Evolutionary conservation across 2,797 vertebrate species (phyloP), one percentile per base, ranked within the genome.

Genomic region (Poeciliopsis gracilis): DNA sequence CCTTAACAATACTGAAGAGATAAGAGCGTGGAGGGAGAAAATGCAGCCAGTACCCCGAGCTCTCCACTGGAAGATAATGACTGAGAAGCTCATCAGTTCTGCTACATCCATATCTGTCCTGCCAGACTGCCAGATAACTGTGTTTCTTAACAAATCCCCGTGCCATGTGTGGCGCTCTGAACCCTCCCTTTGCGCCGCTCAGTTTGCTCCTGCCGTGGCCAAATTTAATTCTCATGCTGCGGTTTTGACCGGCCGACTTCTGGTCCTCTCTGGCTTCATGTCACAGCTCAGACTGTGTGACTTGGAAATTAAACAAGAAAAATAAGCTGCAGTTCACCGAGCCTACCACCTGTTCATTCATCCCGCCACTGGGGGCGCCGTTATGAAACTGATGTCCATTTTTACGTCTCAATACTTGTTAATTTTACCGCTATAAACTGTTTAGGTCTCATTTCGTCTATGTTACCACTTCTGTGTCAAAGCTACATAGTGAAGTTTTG

Each of bases 211-310:
- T 76, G 80, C 80, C 70, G 76, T 70, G 86, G 79, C 81, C 81
- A 91, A 94, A 94, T 93, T 93, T 86, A 94, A 93, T 93, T 93
- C 79, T 85, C 73, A 86, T 53, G 36, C 77, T 59, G 73, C 86
- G 88, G 89, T 93, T 92, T 90, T 78, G 81, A 77, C 75, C 90
- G 86, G 82, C 88, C 92, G 89, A 95, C 92, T 91, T 94, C 82
- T 51, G 12, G 80, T 86, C 87, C 81, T 74, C 72, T 38, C 72
- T 3, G 30, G 51, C 33, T 72, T 67, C 66, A 1, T 74, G 47
- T 28, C 67, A 47, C 69, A 78, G 79, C 75, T 81, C 51, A 51
- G 49, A 70, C 71, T 61, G 20, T 63, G 63, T 63, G 63, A 45
- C 43, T 46, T 23, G 43, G 45, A 80, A 77, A 71, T n/a, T 15